Evolutionary conservation across 23 tunicate species (phyloP), one percentile per base, ranked within the genome.

Genomic region (Ciona savignyi): DNA sequence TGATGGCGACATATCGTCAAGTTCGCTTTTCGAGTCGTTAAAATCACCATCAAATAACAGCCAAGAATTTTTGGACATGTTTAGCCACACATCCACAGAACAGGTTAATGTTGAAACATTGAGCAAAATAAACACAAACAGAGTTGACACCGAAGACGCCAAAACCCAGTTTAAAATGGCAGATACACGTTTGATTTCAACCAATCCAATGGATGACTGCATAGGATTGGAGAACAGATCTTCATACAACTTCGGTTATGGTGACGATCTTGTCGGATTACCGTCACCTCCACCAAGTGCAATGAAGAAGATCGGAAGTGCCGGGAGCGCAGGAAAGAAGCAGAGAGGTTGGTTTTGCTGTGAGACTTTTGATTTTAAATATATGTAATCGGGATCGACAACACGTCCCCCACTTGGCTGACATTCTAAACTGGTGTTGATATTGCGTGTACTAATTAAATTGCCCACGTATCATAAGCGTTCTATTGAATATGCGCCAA

Each of bases 261-360:
- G 24, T 11, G 24, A 9, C 24, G 28, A 23, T 63, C 67, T 49
- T 49, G 61, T 11, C 20, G 61, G 28, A n/a, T 63, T 63, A 9
- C 28, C 67, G 15, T 63, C 82, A 9, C 77, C 82, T 27, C 89
- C 89, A 1, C 82, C 82, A 33, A 69, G 84, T 30, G 78, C 82
- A 26, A 23, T 84, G 72, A 84, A 84, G 63, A 84, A 84, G 62
- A 35, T 73, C 9, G 77, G 81, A 21, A 77, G 82, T 29, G 19
- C 65, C 1, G 62, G 77, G n/a, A 67, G 88, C 48, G 80, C 75
- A 19, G 70, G 71, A 0, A 84, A 84, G 63, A 84, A 84, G 68
- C 89, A 84, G 70, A 77, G 74, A 84, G 89, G 89, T 84, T 1
- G 19, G 42, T 4, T 32, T 61, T 62, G 22, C 4, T n/a, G 3